These are phyloP conservation scores for Pluvialis apricaria DNA, from an alignment of 2,113 vertebrate species.

Conservation along the genomic window DNA sequence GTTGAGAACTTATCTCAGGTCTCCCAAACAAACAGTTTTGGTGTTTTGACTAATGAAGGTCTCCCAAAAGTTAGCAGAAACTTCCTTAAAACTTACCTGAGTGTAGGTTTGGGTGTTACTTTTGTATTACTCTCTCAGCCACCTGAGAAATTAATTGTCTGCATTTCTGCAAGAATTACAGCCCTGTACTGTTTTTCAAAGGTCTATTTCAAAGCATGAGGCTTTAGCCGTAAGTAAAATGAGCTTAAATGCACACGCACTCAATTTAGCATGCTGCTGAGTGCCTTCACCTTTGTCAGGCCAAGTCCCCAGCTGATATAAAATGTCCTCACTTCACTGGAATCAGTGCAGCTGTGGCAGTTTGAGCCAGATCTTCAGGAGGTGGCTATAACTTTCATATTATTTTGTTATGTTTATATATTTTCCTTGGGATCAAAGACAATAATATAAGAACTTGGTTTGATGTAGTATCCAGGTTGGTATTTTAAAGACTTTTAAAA, in stretches of 20 bases:
- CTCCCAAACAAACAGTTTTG: background rate
- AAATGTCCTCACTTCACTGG: background rate
- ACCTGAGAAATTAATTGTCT: background rate
- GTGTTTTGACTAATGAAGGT: background rate
- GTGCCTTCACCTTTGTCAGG: background rate
- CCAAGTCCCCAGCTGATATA: background rate
- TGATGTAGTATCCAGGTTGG: background rate
- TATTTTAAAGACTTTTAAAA: constrained; percentile 44
- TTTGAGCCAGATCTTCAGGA: background rate
- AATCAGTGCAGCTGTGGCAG: background rate
- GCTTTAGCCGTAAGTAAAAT: background rate
- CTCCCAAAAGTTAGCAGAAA: background rate
- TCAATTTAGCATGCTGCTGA: background rate
- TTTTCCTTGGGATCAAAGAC: background rate
- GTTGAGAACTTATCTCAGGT: background rate
- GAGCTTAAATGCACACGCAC: background rate
- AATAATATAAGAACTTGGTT: background rate
- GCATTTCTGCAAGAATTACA: background rate
- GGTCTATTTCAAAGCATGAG: background rate
- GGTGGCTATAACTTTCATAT: background rate
- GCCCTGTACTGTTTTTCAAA: background rate
- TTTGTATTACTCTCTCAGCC: background rate
- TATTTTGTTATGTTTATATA: background rate
- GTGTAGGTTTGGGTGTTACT: background rate
- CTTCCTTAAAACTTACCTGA: background rate